phyloP scores from a whole-genome alignment of 2,888 invertebrate genomes.

The Pogonocherus hispidulus region DNA sequence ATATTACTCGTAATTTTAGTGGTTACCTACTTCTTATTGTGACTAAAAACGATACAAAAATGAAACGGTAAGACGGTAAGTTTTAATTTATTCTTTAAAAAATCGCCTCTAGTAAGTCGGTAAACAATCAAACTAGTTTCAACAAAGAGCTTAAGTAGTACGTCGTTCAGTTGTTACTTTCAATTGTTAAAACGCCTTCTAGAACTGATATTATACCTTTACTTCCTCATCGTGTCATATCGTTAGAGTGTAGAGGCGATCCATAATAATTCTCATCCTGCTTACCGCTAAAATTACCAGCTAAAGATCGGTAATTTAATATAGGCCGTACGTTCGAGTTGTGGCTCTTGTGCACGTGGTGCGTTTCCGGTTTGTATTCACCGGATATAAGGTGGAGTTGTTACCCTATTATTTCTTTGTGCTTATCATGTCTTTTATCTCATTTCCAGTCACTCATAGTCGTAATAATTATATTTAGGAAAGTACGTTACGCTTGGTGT shows the following conservation, averaged over 20 bases:
- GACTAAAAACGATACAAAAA: no score
- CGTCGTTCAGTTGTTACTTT: neutral
- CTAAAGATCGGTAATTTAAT: conserved; percentile 42
- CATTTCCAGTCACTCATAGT: neutral
- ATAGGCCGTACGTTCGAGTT: conserved; percentile 43
- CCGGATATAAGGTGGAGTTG: conserved; percentile 60
- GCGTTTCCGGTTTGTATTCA: conserved; percentile 51
- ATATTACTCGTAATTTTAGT: no score
- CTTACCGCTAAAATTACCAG: conserved; percentile 13
- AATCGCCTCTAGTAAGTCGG: no score
- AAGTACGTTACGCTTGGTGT: conserved; percentile 9
- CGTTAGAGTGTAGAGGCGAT: neutral
- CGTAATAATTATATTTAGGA: conserved; percentile 5
- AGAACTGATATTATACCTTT: neutral
- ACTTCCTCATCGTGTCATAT: neutral
- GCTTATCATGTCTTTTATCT: conserved; percentile 22
- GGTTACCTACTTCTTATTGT: no score
- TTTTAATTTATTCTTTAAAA: no score
- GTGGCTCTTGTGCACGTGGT: conserved; percentile 54
- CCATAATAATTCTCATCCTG: conserved; percentile 3
- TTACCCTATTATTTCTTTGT: conserved; percentile 42
- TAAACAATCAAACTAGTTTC: no score
- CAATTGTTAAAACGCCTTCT: neutral
- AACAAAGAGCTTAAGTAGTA: no score
- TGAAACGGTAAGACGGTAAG: no score